Conservation (phyloP, 2,888 invertebrate species). For the Bombylius discolor region DNA sequence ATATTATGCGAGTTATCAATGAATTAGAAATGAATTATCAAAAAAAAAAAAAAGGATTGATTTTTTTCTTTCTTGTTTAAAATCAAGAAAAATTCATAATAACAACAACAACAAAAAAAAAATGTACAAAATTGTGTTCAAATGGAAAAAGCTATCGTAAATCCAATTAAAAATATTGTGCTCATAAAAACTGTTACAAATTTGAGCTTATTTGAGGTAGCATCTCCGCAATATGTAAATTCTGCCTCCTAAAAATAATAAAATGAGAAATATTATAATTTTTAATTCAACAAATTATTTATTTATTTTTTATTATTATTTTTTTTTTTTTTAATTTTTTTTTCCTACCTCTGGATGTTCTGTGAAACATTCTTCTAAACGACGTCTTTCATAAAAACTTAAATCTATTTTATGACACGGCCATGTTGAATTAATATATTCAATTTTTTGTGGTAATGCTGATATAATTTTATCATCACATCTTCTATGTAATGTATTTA, state of each 20-base stretch:
- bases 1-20: no score
- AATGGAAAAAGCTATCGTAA: background rate
- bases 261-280: no score
- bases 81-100: no score
- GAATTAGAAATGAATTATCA: no score
- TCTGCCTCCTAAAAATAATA: constrained; percentile 24
- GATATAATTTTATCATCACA: constrained; percentile 37
- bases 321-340: background rate
- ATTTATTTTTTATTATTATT: background rate
- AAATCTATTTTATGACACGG: constrained; percentile 66
- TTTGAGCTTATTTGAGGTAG: constrained; percentile 16
- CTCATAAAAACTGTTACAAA: background rate
- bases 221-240: constrained; percentile 33
- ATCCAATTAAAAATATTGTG: background rate
- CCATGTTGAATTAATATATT: constrained; percentile 40
- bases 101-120: no score
- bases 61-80: no score
- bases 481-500: constrained; percentile 43
- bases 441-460: constrained; percentile 40
- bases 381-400: constrained; percentile 51
- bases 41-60: no score
- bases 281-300: no score
- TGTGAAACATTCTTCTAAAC: constrained; percentile 63
- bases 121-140: no score
- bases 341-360: constrained; percentile 52